These are phyloP conservation scores for Monoplex corrugatus DNA, from an alignment of 2,888 invertebrate species.

Conservation along the genomic window DNA sequence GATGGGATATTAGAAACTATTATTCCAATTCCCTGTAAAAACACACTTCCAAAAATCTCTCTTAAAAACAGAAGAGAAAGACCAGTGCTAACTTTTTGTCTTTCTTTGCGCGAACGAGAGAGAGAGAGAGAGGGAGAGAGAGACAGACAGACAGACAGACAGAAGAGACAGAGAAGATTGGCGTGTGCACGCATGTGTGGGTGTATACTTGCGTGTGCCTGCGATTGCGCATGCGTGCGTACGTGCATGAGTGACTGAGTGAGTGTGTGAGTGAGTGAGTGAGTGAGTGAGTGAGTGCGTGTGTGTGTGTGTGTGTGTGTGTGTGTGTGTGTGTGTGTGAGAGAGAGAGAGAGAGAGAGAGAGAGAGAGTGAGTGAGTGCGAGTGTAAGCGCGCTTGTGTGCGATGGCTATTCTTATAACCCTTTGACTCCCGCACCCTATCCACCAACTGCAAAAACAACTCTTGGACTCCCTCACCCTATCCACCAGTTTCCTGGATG, in stretches of 20 bases:
- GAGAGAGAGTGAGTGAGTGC: background rate
- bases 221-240: background rate
- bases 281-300: background rate
- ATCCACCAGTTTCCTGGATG: too few species aligned
- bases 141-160: background rate
- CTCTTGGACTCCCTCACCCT: too few species aligned
- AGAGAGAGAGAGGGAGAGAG: background rate
- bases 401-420: too few species aligned
- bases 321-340: background rate
- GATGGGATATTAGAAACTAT: too few species aligned
- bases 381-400: background rate
- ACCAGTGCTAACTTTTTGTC: background rate
- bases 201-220: background rate
- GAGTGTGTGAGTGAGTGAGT: background rate
- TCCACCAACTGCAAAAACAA: too few species aligned
- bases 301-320: background rate
- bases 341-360: slow-evolving; percentile 23
- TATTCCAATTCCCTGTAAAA: too few species aligned
- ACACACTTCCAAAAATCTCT: too few species aligned
- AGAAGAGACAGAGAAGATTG: too few species aligned
- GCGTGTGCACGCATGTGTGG: background rate
- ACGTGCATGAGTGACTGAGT: background rate
- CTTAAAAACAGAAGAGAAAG: too few species aligned
- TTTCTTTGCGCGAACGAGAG: background rate
- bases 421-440: too few species aligned